phyloP scores from a whole-genome alignment of 2,797 vertebrate genomes.

The Pseudocheirus occidentalis region DNA sequence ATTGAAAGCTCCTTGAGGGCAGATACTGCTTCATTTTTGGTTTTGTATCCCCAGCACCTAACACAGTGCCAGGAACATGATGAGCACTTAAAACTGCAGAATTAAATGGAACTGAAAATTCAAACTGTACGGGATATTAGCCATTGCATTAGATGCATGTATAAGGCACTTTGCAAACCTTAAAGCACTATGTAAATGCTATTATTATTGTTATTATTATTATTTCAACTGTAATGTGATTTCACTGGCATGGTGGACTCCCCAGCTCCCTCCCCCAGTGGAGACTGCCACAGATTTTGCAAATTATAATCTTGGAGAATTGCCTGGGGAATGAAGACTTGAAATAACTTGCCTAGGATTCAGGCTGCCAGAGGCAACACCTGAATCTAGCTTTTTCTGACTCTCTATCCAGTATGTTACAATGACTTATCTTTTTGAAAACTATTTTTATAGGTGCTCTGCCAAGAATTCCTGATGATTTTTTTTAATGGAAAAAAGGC shows the following conservation, averaged over 20 bases:
- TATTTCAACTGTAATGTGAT: too few species aligned
- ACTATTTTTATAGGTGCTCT: not conserved
- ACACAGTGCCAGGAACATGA: not conserved
- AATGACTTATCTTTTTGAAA: too few species aligned
- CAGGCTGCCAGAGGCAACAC: not conserved
- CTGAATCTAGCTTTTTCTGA: not conserved
- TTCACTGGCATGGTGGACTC: too few species aligned
- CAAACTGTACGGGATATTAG: not conserved
- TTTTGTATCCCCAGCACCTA: not conserved
- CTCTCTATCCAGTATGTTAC: not conserved
- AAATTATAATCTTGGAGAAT: too few species aligned
- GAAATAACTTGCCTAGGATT: not conserved
- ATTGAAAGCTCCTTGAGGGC: not conserved
- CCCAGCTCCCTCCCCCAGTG: too few species aligned
- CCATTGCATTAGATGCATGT: not conserved
- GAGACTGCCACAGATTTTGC: too few species aligned
- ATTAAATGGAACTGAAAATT: not conserved
- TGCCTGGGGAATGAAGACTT: not conserved
- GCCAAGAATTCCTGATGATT: not conserved
- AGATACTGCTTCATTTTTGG: not conserved
- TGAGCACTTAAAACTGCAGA: not conserved
- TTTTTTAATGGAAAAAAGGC: not conserved
- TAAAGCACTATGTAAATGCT: not conserved
- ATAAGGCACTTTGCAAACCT: not conserved
- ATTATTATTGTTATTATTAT: too few species aligned